Conservation (phyloP, 1,140 invertebrate genomes). For the Papilio dardanus region DNA sequence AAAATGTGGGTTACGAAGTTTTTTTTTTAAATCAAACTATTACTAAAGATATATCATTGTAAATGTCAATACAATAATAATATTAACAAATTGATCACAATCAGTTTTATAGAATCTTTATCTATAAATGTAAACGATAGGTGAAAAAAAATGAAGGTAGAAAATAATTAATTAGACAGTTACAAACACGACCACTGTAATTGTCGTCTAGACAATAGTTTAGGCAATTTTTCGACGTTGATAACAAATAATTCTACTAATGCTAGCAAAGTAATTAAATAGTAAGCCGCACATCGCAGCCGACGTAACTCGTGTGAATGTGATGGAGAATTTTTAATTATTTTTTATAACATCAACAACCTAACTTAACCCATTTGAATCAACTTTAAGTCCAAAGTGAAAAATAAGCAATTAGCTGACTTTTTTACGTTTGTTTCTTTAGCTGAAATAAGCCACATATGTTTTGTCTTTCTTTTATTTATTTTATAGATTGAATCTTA, state of each 20-base stretch:
- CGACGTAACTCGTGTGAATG: not conserved
- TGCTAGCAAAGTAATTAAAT: slow-evolving; percentile 47
- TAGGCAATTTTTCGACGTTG: slow-evolving; percentile 34
- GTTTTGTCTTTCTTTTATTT: no score
- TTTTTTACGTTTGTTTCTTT: no score
- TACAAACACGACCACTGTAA: slow-evolving; percentile 31
- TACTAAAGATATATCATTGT: not conserved
- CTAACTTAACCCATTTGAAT: not conserved
- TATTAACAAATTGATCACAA: not conserved
- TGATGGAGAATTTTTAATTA: not conserved
- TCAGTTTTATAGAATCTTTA: not conserved
- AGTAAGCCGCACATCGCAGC: slow-evolving; percentile 2
- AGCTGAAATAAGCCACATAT: no score
- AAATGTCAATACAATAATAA: not conserved
- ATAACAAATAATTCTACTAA: slow-evolving; percentile 45
- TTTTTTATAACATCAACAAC: not conserved
- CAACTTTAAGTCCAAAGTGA: not conserved
- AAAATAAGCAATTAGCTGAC: not conserved
- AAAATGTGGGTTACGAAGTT: not conserved
- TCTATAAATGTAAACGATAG: not conserved
- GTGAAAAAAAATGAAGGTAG: not conserved
- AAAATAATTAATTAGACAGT: slow-evolving; percentile 20
- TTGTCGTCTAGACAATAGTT: slow-evolving; percentile 44
- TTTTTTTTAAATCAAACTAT: not conserved
- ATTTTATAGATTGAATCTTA: no score